Base-by-base conservation (phyloP, 1,140 invertebrate species). In the Temnothorax longispinosus region DNA sequence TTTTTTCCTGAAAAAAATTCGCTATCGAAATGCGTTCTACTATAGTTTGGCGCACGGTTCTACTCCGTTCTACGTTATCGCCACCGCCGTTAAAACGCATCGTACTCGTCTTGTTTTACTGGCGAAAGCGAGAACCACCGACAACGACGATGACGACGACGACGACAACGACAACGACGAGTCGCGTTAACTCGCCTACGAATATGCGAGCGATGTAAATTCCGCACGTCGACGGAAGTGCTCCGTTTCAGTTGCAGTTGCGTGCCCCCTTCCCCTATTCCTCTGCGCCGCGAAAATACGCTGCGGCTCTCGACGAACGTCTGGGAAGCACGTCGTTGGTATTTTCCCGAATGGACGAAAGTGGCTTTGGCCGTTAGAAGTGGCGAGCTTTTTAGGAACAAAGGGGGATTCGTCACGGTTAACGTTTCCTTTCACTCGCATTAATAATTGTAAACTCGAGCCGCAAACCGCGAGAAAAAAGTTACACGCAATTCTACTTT, bases 281-380 rank as follows among this genome's bases (percentile, higher is more conserved):
- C 13, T 15, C 11, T 15, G 52, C 87, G 27, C 52, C 87, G 77
- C 71, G 84, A 87, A 87, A 90, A 52, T 77, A 84, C 44, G 58
- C 56, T 90, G 88, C 56, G 77, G 88, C 88, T 90, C 89, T 86
- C 88, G 88, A 11, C 81, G 89, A 75, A 90, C 76, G 71, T 86
- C 88, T 88, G 52, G 56, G 15, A 75, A 65, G 67, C 44, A 76
- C 56, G 52, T 76, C 64, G 54, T 41, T 44, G 58, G 27, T 82
- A 82, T 89, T 89, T 87, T 87, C 76, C 47, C 72, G 72, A 77
- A 71, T 71, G 35, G 32, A 62, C 64, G 76, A 87, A 82, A 90
- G 85, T 90, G 85, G 71, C 89, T 89, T 90, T 47, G 62, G 62
- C 56, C 80, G 80, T 84, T 84, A 84, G 27, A 21, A 50, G 27